A percentile compares a stretch with the other conserved stretches of the same genome.
Conservation (phyloP, 2,888 invertebrate genomes). For the Melikaiella ostensackeni region DNA sequence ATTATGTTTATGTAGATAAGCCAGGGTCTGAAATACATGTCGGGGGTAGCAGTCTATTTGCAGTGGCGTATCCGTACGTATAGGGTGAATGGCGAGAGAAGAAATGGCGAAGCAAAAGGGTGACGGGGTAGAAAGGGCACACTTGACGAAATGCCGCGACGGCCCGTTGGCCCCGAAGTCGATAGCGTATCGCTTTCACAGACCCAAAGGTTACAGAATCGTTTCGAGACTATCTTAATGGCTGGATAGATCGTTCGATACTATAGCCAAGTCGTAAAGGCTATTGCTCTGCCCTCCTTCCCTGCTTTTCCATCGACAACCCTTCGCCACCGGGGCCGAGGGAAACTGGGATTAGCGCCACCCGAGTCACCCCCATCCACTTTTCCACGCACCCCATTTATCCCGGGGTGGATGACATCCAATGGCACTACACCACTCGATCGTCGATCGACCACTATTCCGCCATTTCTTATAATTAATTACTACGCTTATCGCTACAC, state of each 20-base stretch:
- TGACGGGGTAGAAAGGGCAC: slow-evolving; percentile 56
- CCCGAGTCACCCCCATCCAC: slow-evolving; percentile 50
- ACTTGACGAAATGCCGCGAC: slow-evolving; percentile 68
- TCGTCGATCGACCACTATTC: slow-evolving; percentile 53
- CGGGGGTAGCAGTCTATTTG: neutral
- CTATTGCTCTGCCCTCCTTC: slow-evolving; percentile 74
- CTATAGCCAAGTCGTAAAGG: slow-evolving; percentile 78
- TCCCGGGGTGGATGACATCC: slow-evolving; percentile 21
- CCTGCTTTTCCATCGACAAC: slow-evolving; percentile 54
- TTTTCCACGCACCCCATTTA: slow-evolving; percentile 47
- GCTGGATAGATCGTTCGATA: slow-evolving; percentile 77
- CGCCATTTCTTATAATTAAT: slow-evolving; percentile 58
- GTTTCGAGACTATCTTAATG: slow-evolving; percentile 78
- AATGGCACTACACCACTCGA: slow-evolving; percentile 55
- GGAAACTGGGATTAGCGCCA: slow-evolving; percentile 69
- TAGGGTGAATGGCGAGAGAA: slow-evolving; percentile 56
- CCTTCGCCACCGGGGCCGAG: slow-evolving; percentile 43
- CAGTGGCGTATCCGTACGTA: neutral
- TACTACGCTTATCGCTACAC: slow-evolving; percentile 28
- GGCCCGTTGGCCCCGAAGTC: slow-evolving; percentile 66
- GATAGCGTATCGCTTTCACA: slow-evolving; percentile 76
- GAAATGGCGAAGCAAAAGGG: slow-evolving; percentile 60
- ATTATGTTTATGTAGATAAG: slow-evolving; percentile 14
- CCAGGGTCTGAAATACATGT: neutral
- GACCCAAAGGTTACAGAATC: slow-evolving; percentile 78